These are phyloP conservation scores for Drepana arcuata DNA, from an alignment of 1,140 invertebrate species.

Conservation along the genomic window DNA sequence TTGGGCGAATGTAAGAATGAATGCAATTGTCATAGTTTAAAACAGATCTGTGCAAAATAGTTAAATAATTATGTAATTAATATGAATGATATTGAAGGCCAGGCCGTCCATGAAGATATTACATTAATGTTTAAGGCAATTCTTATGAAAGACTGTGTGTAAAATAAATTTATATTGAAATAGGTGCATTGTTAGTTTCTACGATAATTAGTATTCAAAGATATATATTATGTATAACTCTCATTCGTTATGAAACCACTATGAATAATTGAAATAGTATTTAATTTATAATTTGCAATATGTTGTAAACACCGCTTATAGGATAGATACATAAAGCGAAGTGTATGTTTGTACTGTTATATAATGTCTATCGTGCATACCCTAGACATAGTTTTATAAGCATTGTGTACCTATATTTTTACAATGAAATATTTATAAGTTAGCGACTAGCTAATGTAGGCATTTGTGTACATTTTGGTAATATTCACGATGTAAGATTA, in stretches of 20 bases:
- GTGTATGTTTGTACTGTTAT: constrained; percentile 14
- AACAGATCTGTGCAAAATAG: constrained; percentile 17
- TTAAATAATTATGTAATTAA: neutral
- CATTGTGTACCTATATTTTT: constrained; percentile 58
- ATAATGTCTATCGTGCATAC: constrained; percentile 25
- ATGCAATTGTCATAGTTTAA: too few species aligned
- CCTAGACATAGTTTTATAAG: constrained; percentile 31
- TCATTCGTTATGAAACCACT: too few species aligned
- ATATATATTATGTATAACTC: too few species aligned
- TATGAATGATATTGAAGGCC: constrained; percentile 35
- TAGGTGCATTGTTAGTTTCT: too few species aligned
- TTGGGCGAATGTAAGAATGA: too few species aligned
- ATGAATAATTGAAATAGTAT: too few species aligned
- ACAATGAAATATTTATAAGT: constrained; percentile 54
- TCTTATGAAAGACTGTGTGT: constrained; percentile 47
- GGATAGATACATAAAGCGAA: too few species aligned
- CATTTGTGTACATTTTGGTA: constrained; percentile 65
- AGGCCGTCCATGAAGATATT: constrained; percentile 57
- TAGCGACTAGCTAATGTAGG: constrained; percentile 30
- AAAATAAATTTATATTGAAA: too few species aligned
- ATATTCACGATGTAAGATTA: constrained; percentile 32
- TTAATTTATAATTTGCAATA: too few species aligned
- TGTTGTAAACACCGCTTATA: too few species aligned
- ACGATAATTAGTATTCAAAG: too few species aligned
- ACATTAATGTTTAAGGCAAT: constrained; percentile 40